Percentiles rank a stretch among this genome's conserved stretches.
These are phyloP conservation scores for Notarius quadriscutis DNA, from an alignment of 2,113 vertebrate species.

Conservation along the genomic window DNA sequence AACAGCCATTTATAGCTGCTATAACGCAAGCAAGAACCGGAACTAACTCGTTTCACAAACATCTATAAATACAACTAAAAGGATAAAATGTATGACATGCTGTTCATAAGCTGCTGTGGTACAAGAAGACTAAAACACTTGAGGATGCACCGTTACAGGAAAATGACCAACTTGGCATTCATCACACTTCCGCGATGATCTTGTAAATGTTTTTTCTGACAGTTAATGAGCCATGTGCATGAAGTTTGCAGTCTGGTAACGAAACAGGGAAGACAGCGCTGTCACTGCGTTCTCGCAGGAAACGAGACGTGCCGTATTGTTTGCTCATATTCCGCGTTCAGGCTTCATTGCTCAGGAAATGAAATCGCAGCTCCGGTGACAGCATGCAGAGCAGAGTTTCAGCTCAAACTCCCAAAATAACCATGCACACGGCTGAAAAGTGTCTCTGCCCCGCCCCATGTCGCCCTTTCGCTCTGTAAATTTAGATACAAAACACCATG, in stretches of 20 bases:
- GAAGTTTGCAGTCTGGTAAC: neutral
- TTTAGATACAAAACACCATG: neutral
- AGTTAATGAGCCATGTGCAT: neutral
- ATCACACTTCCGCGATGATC: neutral
- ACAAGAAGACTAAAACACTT: neutral
- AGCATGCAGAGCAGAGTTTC: slow-evolving; percentile 30
- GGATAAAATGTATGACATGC: neutral
- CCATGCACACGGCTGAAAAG: neutral
- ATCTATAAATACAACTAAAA: neutral
- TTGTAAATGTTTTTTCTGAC: neutral
- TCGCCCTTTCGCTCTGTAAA: neutral
- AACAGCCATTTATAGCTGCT: neutral
- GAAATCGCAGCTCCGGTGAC: slow-evolving; percentile 12
- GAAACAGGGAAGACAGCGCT: neutral
- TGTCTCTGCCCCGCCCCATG: neutral
- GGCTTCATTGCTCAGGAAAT: slow-evolving; percentile 30
- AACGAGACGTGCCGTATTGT: neutral
- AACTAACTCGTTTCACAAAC: neutral
- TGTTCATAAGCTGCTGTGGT: neutral
- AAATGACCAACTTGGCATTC: neutral
- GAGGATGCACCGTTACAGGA: neutral
- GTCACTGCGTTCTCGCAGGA: neutral
- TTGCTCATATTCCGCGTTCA: slow-evolving; percentile 5
- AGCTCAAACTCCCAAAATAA: slow-evolving; percentile 31
- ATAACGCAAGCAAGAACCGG: neutral